Evolutionary conservation across 2,113 vertebrate species (phyloP).

Genomic region (Archilochus colubris): DNA sequence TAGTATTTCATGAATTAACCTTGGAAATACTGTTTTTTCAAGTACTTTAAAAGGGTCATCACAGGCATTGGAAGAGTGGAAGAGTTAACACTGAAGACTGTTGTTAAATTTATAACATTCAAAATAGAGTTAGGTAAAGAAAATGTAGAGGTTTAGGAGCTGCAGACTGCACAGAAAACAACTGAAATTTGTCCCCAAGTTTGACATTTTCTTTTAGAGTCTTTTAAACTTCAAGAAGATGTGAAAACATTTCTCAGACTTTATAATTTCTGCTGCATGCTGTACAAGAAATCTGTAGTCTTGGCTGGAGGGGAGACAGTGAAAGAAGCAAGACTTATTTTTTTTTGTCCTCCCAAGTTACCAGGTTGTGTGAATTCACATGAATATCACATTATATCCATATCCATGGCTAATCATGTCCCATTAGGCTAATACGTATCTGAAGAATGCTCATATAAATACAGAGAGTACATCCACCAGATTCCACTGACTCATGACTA

Average conservation of each 20-base stretch:
- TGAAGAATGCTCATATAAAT: not conserved
- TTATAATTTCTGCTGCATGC: not conserved
- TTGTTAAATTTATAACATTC: not conserved
- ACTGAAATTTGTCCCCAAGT: not conserved
- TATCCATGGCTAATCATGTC: not conserved
- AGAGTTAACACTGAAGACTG: not conserved
- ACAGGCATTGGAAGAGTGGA: not conserved
- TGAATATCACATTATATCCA: not conserved
- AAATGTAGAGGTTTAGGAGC: not conserved
- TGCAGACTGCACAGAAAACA: not conserved
- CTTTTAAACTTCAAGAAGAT: not conserved
- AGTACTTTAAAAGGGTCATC: not conserved
- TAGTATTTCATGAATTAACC: not conserved
- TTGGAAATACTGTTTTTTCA: not conserved
- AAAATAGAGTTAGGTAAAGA: not conserved
- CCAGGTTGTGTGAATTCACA: not conserved
- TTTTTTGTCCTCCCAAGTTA: not conserved
- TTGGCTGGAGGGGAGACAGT: not conserved
- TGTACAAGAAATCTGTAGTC: not conserved
- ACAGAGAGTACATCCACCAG: not conserved
- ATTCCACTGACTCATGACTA: not conserved
- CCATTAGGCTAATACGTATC: rapidly evolving
- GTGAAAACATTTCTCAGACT: not conserved
- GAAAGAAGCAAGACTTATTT: not conserved
- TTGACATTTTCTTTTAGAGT: not conserved